Percentiles rank a stretch among this genome's conserved stretches.
Conservation (phyloP, 2,113 vertebrate species). For the Callopanchax toddi region DNA sequence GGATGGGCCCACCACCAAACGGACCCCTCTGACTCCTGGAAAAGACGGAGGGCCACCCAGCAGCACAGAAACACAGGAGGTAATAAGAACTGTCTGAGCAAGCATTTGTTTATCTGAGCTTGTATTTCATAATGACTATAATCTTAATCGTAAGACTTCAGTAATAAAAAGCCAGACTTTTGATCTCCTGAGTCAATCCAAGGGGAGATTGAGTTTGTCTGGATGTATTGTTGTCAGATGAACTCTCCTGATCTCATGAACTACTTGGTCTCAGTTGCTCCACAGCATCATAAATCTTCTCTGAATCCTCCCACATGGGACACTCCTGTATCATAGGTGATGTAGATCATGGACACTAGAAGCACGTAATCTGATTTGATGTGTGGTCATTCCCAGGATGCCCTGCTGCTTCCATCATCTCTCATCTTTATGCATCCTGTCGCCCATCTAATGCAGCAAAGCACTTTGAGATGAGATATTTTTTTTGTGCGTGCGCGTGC, state of each 20-base stretch:
- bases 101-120: not conserved
- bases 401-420: conserved; percentile 49
- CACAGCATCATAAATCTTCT: conserved; percentile 51
- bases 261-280: conserved; percentile 4
- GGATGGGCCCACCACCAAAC: conserved; percentile 75
- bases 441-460: conserved; percentile 34
- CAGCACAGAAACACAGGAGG: conserved; percentile 88
- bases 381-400: conserved; percentile 47
- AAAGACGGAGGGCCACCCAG: conserved; percentile 73
- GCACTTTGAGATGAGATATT: conserved; percentile 53
- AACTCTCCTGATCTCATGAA: conserved; percentile 25
- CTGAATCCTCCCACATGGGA: conserved; percentile 16
- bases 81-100: conserved; percentile 54
- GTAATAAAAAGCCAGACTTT: too few species aligned
- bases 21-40: conserved; percentile 82
- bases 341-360: conserved; percentile 58
- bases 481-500: conserved; percentile 8
- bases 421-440: conserved; percentile 69
- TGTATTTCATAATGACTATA: too few species aligned
- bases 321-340: conserved; percentile 3
- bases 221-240: too few species aligned
- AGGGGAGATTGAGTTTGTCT: conserved; percentile 12
- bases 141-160: too few species aligned
- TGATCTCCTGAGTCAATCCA: too few species aligned
- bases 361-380: conserved; percentile 61